phyloP scores from a whole-genome alignment of 2,113 vertebrate species.

The Microcebus murinus region DNA sequence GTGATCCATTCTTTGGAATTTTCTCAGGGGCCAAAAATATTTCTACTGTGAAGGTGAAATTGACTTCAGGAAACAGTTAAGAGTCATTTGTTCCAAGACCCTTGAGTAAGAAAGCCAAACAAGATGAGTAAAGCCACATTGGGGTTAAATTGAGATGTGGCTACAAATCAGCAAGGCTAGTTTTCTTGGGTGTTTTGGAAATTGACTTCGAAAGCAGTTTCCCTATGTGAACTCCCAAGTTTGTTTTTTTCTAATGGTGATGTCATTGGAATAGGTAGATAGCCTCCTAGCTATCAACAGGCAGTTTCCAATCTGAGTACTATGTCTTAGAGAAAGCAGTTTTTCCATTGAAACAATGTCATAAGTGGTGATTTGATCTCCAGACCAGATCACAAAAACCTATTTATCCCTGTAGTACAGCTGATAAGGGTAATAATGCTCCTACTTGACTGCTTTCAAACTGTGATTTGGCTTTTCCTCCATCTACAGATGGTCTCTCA shows the following conservation, averaged over 20 bases:
- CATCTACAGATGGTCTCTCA: background rate
- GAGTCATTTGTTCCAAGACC: slow-evolving; percentile 11
- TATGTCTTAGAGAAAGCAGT: background rate
- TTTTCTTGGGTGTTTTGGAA: slow-evolving; percentile 41
- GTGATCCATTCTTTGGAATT: slow-evolving; percentile 26
- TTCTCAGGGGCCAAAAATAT: slow-evolving; percentile 13
- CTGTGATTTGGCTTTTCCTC: background rate
- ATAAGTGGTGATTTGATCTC: background rate
- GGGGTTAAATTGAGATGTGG: slow-evolving; percentile 1
- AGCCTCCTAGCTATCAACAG: background rate
- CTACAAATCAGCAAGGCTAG: background rate
- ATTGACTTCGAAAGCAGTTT: slow-evolving; percentile 56
- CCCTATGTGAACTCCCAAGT: background rate
- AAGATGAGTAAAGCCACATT: background rate
- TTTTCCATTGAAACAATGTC: background rate
- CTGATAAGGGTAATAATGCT: background rate
- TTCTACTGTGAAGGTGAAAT: slow-evolving; percentile 36
- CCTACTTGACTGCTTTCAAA: background rate
- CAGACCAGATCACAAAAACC: background rate
- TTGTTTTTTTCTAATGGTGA: background rate
- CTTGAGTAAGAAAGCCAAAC: slow-evolving; percentile 44
- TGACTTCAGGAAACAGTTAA: background rate
- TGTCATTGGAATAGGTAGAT: background rate
- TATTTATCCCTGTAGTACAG: background rate
- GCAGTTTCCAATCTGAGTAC: background rate